Base-by-base conservation (phyloP, 2,113 vertebrate genomes). In the Ellobius talpinus region DNA sequence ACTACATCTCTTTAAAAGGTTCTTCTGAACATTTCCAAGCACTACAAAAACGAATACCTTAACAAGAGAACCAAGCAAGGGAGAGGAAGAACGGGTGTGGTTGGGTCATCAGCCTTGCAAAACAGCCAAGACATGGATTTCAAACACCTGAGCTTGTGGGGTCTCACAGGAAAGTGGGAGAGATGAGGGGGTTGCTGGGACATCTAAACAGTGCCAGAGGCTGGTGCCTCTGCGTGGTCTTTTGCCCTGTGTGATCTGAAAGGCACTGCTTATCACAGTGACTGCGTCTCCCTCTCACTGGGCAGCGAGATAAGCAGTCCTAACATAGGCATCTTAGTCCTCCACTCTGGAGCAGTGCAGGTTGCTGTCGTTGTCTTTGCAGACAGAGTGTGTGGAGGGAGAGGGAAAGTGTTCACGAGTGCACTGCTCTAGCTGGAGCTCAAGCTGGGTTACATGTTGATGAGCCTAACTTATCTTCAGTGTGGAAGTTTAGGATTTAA, bases 401-500 rank as follows among this genome's bases (percentile, higher is more conserved):
- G 8, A 42, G 21, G 50, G 78, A 93, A 88, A 95, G 17, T 33
- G 61, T 17, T 70, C 12, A 3, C 1, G 87, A 91, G 58, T 87
- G 33, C 7, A 39, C 42, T 2, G 10, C 13, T 70, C 68, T 93
- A 65, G 70, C 16, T 68, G 76, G 55, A 84, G 5, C 33, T 55
- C 29, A 11, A 61, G 21, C 68, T 55, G 47, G 84, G 29, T 72
- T 14, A 5, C 16, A 0, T 24, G 76, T 52, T 91, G 79, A 61
- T 31, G 36, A 26, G 65, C 94, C 86, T 63, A 52, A 23, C 7
- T 84, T 94, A 84, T 84, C 76, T 63, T 55, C 61, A 89, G 84
- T 55, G 45, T 93, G 36, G 17, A 93, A 42, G 6, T 93, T 95
- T 93, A 85, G 33, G n/a, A 91, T 84, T 72, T 91, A 21, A 88